These are phyloP conservation scores for Sturmia bella DNA, from an alignment of 2,888 invertebrate genomes.

Conservation along the genomic window DNA sequence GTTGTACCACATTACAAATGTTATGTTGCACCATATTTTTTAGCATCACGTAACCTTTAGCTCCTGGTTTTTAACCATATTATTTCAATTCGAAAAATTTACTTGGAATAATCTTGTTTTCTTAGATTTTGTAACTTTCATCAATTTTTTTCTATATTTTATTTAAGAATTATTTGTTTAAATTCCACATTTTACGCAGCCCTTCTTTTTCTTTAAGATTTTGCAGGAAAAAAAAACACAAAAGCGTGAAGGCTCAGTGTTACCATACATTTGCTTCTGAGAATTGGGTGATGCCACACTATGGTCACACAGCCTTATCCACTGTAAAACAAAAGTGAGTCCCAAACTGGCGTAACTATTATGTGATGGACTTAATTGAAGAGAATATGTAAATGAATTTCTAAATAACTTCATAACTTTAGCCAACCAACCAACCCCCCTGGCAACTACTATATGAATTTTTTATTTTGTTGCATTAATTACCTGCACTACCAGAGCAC, in stretches of 20 bases:
- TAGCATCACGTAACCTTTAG: conserved; percentile 24
- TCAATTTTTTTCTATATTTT: conserved; percentile 1
- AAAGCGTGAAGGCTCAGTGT: conserved; percentile 54
- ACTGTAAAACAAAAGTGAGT: neutral
- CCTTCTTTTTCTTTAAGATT: conserved; percentile 40
- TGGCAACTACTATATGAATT: too few species aligned
- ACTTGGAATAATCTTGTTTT: conserved; percentile 1
- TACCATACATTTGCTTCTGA: neutral
- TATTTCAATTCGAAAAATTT: neutral
- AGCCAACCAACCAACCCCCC: too few species aligned
- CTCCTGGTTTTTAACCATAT: conserved; percentile 10
- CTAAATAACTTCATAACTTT: too few species aligned
- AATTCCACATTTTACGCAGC: conserved; percentile 53
- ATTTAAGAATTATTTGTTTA: conserved; percentile 36
- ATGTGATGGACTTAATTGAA: too few species aligned
- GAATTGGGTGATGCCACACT: neutral
- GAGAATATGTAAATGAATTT: too few species aligned
- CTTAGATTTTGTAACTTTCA: conserved; percentile 12
- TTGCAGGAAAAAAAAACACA: conserved; percentile 57
- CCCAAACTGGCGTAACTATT: too few species aligned
- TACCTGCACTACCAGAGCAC: too few species aligned
- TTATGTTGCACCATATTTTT: conserved; percentile 54
- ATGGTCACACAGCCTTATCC: too few species aligned
- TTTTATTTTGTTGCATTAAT: too few species aligned
- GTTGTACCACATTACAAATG: conserved; percentile 47